Conservation (phyloP, 2,113 vertebrate genomes). For the Nyctibius bracteatus region DNA sequence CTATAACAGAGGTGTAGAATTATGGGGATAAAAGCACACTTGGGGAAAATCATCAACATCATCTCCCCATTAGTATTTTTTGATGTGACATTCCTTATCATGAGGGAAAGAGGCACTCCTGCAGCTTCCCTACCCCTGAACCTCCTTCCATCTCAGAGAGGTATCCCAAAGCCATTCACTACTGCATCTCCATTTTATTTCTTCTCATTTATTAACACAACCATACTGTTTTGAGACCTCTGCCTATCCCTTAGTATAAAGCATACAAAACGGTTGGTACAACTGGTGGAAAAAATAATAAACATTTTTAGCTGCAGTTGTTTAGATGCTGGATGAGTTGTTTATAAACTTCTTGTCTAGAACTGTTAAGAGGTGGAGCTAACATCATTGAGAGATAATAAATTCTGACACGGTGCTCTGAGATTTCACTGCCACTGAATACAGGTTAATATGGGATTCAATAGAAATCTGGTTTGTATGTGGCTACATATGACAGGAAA, state of each 20-base stretch:
- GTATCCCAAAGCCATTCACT: neutral
- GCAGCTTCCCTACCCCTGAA: neutral
- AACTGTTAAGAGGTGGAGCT: constrained; percentile 38
- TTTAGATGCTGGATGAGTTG: constrained; percentile 11
- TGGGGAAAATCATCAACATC: neutral
- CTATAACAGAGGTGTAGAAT: neutral
- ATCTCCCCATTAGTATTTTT: neutral
- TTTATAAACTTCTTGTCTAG: constrained; percentile 10
- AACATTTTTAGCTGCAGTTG: neutral
- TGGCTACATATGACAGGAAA: constrained; percentile 25
- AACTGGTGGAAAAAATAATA: neutral
- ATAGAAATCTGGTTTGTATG: constrained; percentile 44
- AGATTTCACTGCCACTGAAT: constrained; percentile 34
- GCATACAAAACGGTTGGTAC: neutral
- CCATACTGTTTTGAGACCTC: neutral
- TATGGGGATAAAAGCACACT: neutral
- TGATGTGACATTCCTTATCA: neutral
- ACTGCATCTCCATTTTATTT: neutral
- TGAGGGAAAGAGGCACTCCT: neutral
- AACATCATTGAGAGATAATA: constrained; percentile 5
- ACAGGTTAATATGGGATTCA: constrained; percentile 65
- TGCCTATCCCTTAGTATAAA: neutral
- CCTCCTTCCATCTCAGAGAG: neutral
- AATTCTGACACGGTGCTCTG: constrained; percentile 33
- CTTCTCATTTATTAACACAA: neutral